Base-by-base conservation (phyloP, 37 sponge, comb jelly and placozoan genomes). In the Bolinopsis microptera region DNA sequence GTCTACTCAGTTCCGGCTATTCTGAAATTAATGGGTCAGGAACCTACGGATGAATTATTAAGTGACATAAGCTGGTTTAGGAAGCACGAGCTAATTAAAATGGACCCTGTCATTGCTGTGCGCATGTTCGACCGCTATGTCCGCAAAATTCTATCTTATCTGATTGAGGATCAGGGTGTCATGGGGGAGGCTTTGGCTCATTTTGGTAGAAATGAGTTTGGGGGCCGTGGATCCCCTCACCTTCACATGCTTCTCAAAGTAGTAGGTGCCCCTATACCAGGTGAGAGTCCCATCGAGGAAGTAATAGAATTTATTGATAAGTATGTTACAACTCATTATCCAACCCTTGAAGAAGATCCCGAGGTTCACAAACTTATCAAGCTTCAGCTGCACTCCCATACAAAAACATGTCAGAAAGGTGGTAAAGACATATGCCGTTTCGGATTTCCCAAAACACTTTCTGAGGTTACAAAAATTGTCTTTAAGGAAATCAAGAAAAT, bases 221-320 rank as follows among this genome's bases (percentile, higher is more conserved):
- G 75, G 5, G 75, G 31, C 25, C 26, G 75, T n/a, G 75, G 75
- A 8, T 30, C 31, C 75, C 75, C 75, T 72, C 75, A 72, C 25
- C 75, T 72, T 30, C 75, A 72, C 75, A 72, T 72, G 75, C 26
- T 72, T n/a, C 75, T 72, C 5, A 72, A 72, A 72, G 26, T n/a
- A n/a, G 5, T 28, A 30, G 75, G 31, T 28, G 75, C 75, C 18
- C 75, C 75, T 72, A n/a, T 5, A 8, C 25, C 18, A 28, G 75
- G 25, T 72, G 18, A 72, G 31, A 28, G 18, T 21, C 18, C 75
- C 18, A 5, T 72, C 5, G 75, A 72, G 18, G 31, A n/a, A 28
- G 75, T 72, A n/a, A 72, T 72, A n/a, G 31, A 5, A 8, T 72
- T 30, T 28, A 21, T 72, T 23, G 75, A 72, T n/a, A n/a, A 72